phyloP scores from a whole-genome alignment of 2,888 invertebrate genomes.

The Cylindroiulus punctatus region DNA sequence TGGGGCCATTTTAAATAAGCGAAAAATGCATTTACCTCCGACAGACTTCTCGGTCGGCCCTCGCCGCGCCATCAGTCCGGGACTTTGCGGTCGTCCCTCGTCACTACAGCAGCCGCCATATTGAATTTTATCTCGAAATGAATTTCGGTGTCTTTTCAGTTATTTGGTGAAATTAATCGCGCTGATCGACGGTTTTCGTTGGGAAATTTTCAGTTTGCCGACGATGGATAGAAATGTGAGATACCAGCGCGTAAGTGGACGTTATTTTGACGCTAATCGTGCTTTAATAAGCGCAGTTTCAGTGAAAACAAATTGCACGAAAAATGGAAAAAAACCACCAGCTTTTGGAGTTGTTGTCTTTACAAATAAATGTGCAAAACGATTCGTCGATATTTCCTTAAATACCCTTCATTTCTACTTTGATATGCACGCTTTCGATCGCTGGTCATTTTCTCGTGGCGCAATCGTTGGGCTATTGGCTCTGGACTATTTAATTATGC shows the following conservation, averaged over 20 bases:
- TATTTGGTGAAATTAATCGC: background rate
- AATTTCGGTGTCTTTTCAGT: background rate
- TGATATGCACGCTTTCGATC: too few species aligned
- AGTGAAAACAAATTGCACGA: background rate
- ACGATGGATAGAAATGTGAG: slow-evolving; percentile 54
- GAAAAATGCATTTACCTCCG: background rate
- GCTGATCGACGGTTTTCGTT: background rate
- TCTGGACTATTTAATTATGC: too few species aligned
- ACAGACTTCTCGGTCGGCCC: background rate
- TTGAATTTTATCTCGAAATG: background rate
- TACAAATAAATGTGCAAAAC: too few species aligned
- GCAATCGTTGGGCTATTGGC: too few species aligned
- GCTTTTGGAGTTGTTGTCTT: too few species aligned
- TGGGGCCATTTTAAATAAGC: background rate
- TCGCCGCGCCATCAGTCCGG: background rate
- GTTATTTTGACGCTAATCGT: background rate
- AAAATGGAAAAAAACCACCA: too few species aligned
- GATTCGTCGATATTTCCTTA: too few species aligned
- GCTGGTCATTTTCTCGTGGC: too few species aligned
- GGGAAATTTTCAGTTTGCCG: background rate
- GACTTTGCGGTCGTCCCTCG: background rate
- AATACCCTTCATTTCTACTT: too few species aligned
- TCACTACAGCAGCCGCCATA: background rate
- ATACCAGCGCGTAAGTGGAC: slow-evolving; percentile 52
- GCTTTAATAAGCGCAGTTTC: background rate